Base-by-base conservation (phyloP, 64 coral and sea anemone species). In the Platygyra sinensis region DNA sequence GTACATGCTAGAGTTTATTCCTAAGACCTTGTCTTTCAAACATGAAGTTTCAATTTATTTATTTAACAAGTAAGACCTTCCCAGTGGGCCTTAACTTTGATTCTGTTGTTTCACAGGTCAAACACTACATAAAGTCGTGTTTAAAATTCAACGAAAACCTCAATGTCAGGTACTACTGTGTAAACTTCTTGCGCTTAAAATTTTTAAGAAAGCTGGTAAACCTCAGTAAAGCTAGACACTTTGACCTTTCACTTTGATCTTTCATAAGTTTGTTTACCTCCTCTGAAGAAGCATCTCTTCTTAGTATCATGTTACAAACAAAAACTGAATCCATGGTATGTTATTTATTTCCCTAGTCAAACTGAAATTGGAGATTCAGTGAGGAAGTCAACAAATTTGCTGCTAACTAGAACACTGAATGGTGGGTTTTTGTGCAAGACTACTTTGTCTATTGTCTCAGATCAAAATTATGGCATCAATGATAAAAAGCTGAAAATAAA, bases 351-450 rank as follows among this genome's bases (percentile, higher is more conserved):
- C 19, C 52, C 28, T 73, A 99, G 96, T 88, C 96, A 99, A 99
- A 99, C 94, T 57, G 96, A 99, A 78, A 99, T 99, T 91, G 96
- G 96, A 60, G 96, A 99, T 78, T 93, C 94, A 75, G 96, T 99
- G 18, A 82, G 94, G 30, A 99, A 95, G 61, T 95, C 96, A 13
- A 99, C 96, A n/a, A 99, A 99, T 80, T 93, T 99, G 71, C 88
- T 99, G 8, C 91, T 99, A 46, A 95, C 96, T 14, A 93, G 94
- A 86, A 95, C 96, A 6, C 73, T 96, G 5, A 93, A 93, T 80
- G 84, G 96, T 95, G 74, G 31, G 88, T 62, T 74, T 30, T 4
- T 11, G 20, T 32, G 14, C 10, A 55, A 28, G 60, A 36, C 30
- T 30, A 57, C 17, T 90, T 15, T 84, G 38, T 39, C 5, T 39